Percentiles rank a stretch among this genome's conserved stretches.
Conservation (phyloP, 2,113 vertebrate genomes). For the Crypturellus undulatus region DNA sequence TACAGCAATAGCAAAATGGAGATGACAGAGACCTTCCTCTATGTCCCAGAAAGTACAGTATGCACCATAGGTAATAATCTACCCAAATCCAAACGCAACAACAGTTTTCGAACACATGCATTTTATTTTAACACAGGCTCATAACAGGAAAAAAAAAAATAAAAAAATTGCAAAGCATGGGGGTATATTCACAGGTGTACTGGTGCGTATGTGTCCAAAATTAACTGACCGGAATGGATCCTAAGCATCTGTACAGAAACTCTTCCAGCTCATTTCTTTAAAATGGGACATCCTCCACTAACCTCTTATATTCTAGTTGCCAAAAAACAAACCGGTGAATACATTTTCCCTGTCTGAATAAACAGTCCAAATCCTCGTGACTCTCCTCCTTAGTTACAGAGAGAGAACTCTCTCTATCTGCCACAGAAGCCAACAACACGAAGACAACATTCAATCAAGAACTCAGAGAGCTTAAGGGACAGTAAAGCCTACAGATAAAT, state of each 20-base stretch:
- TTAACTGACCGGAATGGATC: background rate
- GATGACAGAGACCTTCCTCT: background rate
- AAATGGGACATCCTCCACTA: background rate
- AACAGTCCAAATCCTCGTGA: background rate
- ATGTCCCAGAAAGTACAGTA: constrained; percentile 2
- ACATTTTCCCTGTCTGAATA: background rate
- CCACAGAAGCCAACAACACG: background rate
- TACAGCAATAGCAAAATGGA: background rate
- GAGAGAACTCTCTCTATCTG: background rate
- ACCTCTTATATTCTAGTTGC: background rate
- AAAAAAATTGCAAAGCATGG: background rate
- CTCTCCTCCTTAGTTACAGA: background rate
- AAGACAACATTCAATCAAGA: background rate
- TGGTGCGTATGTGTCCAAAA: background rate
- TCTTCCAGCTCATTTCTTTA: background rate
- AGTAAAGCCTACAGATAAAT: background rate
- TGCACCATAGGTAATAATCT: background rate
- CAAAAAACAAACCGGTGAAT: background rate
- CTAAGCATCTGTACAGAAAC: background rate
- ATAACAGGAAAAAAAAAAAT: background rate
- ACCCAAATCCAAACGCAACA: background rate
- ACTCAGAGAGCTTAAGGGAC: background rate
- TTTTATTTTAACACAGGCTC: background rate
- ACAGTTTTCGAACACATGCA: background rate
- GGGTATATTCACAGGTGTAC: fast-evolving